Percentiles rank a stretch among this genome's conserved stretches.
Evolutionary conservation across 2,797 vertebrate genomes (phyloP).

Genomic region (Serranus cabrilla): DNA sequence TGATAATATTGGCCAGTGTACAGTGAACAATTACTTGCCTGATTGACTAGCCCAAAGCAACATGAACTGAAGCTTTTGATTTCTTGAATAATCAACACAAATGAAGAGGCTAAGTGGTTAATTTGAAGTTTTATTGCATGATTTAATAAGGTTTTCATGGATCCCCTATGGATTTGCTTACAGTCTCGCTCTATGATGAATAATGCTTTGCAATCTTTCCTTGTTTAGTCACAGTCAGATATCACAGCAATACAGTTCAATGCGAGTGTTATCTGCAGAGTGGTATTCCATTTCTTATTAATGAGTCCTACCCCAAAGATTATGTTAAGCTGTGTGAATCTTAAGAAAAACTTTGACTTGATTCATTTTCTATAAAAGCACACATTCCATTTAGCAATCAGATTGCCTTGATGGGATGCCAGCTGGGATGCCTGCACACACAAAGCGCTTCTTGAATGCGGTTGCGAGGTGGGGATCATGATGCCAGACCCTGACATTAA

Average conservation of each 20-base stretch:
- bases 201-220: conserved; percentile 49
- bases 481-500: conserved; percentile 49
- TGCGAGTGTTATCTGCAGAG: conserved; percentile 34
- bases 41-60: conserved; percentile 58
- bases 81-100: conserved; percentile 63
- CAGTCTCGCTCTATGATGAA: conserved; percentile 50
- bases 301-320: conserved; percentile 47
- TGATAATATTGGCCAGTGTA: conserved; percentile 49
- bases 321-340: conserved; percentile 45
- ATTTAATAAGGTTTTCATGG: conserved; percentile 68
- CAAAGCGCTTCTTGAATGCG: conserved; percentile 47
- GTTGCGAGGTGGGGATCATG: conserved; percentile 38
- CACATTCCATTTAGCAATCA: conserved; percentile 50
- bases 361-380: conserved; percentile 57
- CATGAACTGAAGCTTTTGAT: conserved; percentile 62
- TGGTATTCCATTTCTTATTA: conserved; percentile 52
- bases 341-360: conserved; percentile 57
- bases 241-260: conserved; percentile 29
- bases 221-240: conserved; percentile 56
- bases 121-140: conserved; percentile 60
- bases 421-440: conserved; percentile 25
- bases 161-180: conserved; percentile 60
- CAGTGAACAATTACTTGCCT: conserved; percentile 55
- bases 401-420: conserved; percentile 48
- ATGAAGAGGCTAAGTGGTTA: conserved; percentile 58